Conservation (phyloP, 2,113 vertebrate species). For the Pungitius pungitius region DNA sequence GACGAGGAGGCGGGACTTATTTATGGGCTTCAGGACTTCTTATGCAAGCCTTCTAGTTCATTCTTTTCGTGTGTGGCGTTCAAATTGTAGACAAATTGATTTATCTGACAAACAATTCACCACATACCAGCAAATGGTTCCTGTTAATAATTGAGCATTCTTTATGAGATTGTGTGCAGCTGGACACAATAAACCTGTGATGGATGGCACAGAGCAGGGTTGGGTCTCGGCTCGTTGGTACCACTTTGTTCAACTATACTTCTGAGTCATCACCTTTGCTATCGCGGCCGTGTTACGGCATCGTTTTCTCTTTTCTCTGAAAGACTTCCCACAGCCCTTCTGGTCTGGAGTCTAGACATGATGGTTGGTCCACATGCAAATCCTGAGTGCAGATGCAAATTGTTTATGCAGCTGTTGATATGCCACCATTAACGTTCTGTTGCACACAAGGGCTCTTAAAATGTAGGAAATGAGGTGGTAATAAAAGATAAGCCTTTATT, state of each 20-base stretch:
- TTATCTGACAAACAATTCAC: not conserved
- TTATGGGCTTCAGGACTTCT: not conserved
- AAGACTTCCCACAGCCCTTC: not conserved
- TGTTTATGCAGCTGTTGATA: conserved; percentile 13
- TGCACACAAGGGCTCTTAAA: not conserved
- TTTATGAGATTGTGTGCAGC: not conserved
- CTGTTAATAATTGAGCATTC: not conserved
- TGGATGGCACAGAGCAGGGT: not conserved
- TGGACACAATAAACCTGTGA: not conserved
- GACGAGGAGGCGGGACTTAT: not conserved
- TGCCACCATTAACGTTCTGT: not conserved
- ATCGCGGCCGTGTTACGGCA: not conserved
- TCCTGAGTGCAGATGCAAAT: conserved; percentile 13
- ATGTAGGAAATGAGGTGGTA: no score
- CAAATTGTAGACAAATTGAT: not conserved
- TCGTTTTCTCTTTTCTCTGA: not conserved
- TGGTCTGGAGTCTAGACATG: not conserved
- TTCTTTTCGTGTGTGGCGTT: no score
- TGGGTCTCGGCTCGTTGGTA: not conserved
- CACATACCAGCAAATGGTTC: not conserved
- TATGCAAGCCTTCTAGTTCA: no score
- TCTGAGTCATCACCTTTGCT: not conserved
- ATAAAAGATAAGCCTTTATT: no score
- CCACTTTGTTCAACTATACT: not conserved
- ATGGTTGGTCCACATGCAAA: not conserved